These are phyloP conservation scores for Macropus fuliginosus DNA, from an alignment of 2,797 vertebrate genomes.

Conservation along the genomic window DNA sequence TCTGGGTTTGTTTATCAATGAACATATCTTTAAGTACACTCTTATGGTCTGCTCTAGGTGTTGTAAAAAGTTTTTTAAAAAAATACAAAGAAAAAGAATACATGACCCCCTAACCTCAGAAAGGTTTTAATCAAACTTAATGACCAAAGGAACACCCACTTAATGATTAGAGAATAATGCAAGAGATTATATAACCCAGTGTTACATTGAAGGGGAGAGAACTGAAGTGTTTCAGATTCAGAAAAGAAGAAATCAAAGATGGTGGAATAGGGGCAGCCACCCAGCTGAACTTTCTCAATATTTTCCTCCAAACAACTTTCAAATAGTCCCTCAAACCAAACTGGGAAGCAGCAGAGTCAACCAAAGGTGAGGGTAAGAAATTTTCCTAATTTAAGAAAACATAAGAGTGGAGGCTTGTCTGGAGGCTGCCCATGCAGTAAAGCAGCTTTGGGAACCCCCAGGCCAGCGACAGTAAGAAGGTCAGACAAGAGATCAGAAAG, in stretches of 20 bases:
- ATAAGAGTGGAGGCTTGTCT: not conserved
- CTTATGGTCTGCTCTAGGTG: not conserved
- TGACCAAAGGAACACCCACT: not conserved
- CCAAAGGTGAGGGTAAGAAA: not conserved
- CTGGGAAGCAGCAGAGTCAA: not conserved
- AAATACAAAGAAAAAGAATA: not conserved
- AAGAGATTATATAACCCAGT: not conserved
- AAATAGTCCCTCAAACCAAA: not conserved
- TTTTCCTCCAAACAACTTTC: not conserved
- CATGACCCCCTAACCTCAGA: not conserved
- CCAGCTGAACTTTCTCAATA: not conserved
- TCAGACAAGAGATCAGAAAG: not conserved
- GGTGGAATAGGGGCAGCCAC: not conserved
- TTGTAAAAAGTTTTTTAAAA: not conserved
- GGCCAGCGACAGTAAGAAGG: not conserved
- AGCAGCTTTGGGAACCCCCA: not conserved
- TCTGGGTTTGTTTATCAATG: not conserved
- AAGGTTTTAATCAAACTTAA: not conserved
- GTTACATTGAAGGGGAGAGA: not conserved
- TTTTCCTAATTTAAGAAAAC: not conserved
- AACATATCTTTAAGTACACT: not conserved
- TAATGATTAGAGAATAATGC: not conserved
- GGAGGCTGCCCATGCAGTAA: not conserved
- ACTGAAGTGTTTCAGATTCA: not conserved
- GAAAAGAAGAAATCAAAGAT: not conserved